Evolutionary conservation across 2,888 invertebrate genomes (phyloP).

Genomic region (Ochropleura plecta): DNA sequence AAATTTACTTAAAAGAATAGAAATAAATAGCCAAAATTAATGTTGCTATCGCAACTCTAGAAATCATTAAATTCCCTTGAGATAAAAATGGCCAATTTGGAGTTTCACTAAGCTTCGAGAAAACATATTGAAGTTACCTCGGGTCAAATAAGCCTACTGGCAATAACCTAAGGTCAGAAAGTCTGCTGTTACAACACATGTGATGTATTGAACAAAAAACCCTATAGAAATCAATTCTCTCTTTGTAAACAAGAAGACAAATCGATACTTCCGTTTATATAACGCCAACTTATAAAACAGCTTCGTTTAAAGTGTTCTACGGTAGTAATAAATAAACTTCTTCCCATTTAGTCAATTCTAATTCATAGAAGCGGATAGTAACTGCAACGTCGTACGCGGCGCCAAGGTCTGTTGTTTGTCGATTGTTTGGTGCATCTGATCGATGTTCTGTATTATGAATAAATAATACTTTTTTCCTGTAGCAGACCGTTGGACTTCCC

Average conservation of each 20-base stretch:
- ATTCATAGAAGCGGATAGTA: slow-evolving; percentile 56
- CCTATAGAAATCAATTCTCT: slow-evolving; percentile 34
- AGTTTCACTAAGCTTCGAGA: slow-evolving; percentile 2
- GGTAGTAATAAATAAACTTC: slow-evolving; percentile 47
- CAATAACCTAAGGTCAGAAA: slow-evolving; percentile 16
- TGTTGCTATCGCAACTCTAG: neutral
- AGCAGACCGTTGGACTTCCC: slow-evolving; percentile 72
- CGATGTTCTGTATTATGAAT: slow-evolving; percentile 59
- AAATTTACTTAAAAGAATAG: neutral
- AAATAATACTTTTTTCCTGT: slow-evolving; percentile 77
- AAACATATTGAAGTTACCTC: neutral
- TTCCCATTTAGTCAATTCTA: slow-evolving; percentile 57
- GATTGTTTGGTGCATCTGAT: slow-evolving; percentile 54
- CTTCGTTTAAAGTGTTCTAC: slow-evolving; percentile 35
- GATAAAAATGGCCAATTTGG: neutral
- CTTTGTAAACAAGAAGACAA: slow-evolving; percentile 38
- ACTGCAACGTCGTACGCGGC: slow-evolving; percentile 42
- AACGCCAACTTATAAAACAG: slow-evolving; percentile 46
- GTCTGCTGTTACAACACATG: slow-evolving; percentile 2
- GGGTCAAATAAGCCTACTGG: neutral
- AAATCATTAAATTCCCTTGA: neutral
- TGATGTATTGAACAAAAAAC: slow-evolving; percentile 41
- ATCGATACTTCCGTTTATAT: slow-evolving; percentile 61
- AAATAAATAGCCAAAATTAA: neutral
- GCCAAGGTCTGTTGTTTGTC: slow-evolving; percentile 61